Base-by-base conservation (phyloP, 2,113 vertebrate species). In the Erythrolamprus reginae region DNA sequence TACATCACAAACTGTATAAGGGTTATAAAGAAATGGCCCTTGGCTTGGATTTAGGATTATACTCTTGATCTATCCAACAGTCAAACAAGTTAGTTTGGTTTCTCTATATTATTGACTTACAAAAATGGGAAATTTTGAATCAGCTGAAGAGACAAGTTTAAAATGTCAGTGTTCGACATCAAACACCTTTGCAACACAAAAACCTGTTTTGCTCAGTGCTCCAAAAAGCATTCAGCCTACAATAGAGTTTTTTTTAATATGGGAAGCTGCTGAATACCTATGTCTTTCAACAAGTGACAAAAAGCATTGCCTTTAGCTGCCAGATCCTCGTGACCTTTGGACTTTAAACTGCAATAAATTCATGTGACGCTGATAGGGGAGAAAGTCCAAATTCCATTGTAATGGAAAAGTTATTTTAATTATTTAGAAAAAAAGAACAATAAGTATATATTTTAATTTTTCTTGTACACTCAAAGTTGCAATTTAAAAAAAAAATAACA, bases 91-190 rank as follows among this genome's bases (percentile, higher is more conserved):
- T 38, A 50, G 26, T 2, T 19, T 26, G 42, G 26, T 82, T 50
- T 55, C 6, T 51, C 48, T 83, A 23, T 45, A 42, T 28, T 21
- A 58, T 4, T 56, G 51, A 50, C 5, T 2, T 38, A 70, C 2
- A 82, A 83, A 90, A n/a, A 65, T 42, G 87, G 51, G 90, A 55
- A 82, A 55, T 90, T 45, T 85, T 50, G 52, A 48, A 82, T 48
- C 21, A 33, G 10, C 65, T 90, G 52, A 33, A 33, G 52, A 82
- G 3, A 82, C 42, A 38, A 82, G 87, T 26, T 58, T 58, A 28
- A 61, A 58, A 83, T 61, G 52, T 23, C 52, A 55, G 7, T 19
- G 7, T 17, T 87, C 38, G n/a, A 7, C 6, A 6, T 51, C 52
- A n/a, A n/a, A 38, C 15, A 26, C 5, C 19, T 17, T 61, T 58